Evolutionary conservation across 35 echinoderm and acorn worm species (phyloP).

Genomic region (Apostichopus japonicus): DNA sequence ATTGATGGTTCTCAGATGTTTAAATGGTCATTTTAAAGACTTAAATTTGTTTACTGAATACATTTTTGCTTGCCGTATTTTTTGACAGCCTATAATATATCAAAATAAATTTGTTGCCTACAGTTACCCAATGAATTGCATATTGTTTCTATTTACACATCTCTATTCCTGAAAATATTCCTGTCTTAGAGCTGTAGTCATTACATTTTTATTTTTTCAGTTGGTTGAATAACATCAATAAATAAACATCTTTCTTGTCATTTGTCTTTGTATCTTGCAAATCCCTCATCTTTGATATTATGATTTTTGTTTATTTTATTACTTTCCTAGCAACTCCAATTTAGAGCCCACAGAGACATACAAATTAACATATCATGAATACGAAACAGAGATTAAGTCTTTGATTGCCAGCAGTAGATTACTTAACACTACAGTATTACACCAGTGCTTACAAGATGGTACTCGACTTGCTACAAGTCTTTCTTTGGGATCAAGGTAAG

Average conservation of each 20-base stretch:
- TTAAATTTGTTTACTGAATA: no score
- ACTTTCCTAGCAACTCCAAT: background rate
- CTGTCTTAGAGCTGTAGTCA: background rate
- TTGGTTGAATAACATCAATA: no score
- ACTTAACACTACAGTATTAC: conserved; percentile 16
- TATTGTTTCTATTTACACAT: no score
- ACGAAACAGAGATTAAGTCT: conserved; percentile 40
- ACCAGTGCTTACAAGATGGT: conserved; percentile 10
- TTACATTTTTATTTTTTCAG: background rate
- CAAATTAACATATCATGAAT: conserved; percentile 32
- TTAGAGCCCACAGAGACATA: conserved; percentile 40
- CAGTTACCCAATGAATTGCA: no score
- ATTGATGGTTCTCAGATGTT: no score
- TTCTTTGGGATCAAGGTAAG: conserved; percentile 32
- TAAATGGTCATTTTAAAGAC: no score
- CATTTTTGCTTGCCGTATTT: no score
- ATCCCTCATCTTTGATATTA: no score
- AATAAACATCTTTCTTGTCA: background rate
- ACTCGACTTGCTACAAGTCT: conserved; percentile 18
- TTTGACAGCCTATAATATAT: no score
- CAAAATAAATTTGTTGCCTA: no score
- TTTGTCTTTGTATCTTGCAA: no score
- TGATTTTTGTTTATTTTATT: background rate
- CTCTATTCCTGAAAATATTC: no score
- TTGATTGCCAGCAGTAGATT: conserved; percentile 32